Conservation (phyloP, 2,797 vertebrate species). For the Lophotriccus pileatus region DNA sequence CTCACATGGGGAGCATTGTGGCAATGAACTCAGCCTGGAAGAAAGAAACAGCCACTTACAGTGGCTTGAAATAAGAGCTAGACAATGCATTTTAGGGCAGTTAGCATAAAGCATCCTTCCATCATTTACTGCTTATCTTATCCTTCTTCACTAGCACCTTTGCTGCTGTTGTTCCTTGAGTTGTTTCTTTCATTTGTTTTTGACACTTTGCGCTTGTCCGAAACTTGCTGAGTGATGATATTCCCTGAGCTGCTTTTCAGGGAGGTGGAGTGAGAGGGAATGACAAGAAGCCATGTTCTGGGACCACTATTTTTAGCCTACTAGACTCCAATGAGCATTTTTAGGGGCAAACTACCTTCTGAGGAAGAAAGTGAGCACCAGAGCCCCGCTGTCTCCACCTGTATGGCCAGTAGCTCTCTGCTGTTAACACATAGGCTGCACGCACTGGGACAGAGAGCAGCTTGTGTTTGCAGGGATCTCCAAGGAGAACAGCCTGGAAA, state of each 20-base stretch:
- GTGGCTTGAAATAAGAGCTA: neutral
- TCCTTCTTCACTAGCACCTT: neutral
- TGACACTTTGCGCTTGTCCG: neutral
- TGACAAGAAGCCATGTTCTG: neutral
- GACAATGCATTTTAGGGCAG: neutral
- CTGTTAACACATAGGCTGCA: neutral
- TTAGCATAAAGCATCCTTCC: neutral
- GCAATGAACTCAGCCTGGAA: neutral
- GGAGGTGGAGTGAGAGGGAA: neutral
- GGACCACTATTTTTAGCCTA: neutral
- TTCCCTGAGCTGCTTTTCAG: neutral
- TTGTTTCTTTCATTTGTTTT: neutral
- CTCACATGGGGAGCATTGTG: neutral
- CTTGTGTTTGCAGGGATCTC: slow-evolving; percentile 14
- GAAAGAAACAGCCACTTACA: neutral
- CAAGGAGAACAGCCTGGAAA: slow-evolving; percentile 13
- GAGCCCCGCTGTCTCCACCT: rapidly evolving
- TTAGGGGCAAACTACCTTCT: neutral
- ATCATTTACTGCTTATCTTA: neutral
- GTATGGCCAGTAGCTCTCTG: neutral
- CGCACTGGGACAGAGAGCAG: neutral
- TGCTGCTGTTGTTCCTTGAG: neutral
- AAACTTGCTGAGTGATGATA: neutral
- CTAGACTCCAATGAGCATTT: neutral
- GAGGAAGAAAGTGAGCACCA: neutral